Evolutionary conservation across 35 echinoderm and acorn worm species (phyloP), one percentile per base, ranked within the genome.

Genomic region (Apostichopus parvimensis): DNA sequence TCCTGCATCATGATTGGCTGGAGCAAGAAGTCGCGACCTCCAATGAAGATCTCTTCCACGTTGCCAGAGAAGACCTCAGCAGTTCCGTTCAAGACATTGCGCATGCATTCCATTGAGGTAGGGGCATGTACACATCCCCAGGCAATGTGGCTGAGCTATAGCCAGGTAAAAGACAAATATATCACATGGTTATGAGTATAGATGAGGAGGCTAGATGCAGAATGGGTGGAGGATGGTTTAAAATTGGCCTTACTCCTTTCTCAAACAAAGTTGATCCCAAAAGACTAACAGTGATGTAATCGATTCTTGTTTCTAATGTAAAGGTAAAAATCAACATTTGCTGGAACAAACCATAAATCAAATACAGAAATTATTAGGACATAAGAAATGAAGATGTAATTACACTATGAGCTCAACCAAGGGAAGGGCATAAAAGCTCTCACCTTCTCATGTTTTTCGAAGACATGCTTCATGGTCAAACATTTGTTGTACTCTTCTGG

Each of bases 21-120:
- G 8, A 94, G 92, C 28, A 93, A 73, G 76, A 99, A 92, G 53
- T 99, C 97, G 12, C 83, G 93, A 56, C 97, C 97, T 73, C 95
- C 97, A 65, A 96, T 96, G 95, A 99, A 99, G 23, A 93, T 95
- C 57, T 95, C 93, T 80, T 82, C 68, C 0, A 93, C 56, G 68
- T 99, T 75, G 5, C 92, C 88, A 9, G 92, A 91, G 77, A 90
- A 82, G 53, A 99, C 45, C 56, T 99, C 97, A 45, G 95, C 97
- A 8, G 97, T 92, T 28, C 95, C 95, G 53, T 96, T 94, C 17
- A 91, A 77, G 13, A 99, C 91, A 0, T 93, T 82, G 79, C 94
- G 75, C 97, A 99, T 96, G 88, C 97, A 99, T 70, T 99, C 97
- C 95, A 99, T 91, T 23, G 80, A 88, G 17, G 87, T 91, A 17